These are phyloP conservation scores for Muscidifurax raptorellus DNA, from an alignment of 1,140 invertebrate species.

Conservation along the genomic window DNA sequence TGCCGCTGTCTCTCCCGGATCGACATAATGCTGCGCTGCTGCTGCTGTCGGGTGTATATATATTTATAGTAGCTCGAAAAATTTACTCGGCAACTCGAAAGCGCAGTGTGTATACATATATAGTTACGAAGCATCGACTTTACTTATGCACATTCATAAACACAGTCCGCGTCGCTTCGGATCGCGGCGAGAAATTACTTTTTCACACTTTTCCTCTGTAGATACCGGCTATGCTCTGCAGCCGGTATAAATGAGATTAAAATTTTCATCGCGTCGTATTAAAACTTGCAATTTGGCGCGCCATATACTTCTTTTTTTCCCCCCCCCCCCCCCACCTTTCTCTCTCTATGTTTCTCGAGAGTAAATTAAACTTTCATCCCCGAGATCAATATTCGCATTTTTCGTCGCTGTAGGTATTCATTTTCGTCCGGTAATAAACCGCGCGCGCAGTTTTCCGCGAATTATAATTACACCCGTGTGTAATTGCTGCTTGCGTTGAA, in stretches of 20 bases:
- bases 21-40: not conserved
- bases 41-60: not conserved
- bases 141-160: not conserved
- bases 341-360: not conserved
- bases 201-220: not conserved
- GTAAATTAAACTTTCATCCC: not conserved
- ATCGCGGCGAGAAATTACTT: not conserved
- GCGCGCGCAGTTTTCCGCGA: not conserved
- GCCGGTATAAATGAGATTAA: not conserved
- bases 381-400: not conserved
- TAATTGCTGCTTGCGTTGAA: not conserved
- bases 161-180: not conserved
- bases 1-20: not conserved
- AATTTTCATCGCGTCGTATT: not conserved
- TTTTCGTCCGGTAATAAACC: not conserved
- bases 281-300: not conserved
- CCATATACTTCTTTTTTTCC: too few species aligned
- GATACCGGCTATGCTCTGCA: too few species aligned
- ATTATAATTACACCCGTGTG: not conserved
- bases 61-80: not conserved
- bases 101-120: too few species aligned
- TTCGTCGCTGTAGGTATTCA: not conserved
- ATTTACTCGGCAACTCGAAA: not conserved
- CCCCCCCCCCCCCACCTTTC: too few species aligned
- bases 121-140: not conserved